phyloP scores from a whole-genome alignment of 2,888 invertebrate species.

The Cataglyphis rosenhaueri region DNA sequence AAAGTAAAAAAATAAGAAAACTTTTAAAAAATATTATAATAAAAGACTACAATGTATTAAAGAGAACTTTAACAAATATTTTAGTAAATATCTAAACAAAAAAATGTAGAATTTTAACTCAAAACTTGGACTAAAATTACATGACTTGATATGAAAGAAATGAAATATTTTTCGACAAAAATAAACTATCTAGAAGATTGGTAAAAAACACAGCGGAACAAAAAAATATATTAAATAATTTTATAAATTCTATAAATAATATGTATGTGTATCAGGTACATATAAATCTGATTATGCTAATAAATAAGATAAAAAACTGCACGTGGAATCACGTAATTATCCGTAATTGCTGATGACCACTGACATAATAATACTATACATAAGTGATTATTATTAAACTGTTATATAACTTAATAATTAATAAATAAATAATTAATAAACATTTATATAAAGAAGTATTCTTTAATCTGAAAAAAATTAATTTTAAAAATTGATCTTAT shows the following conservation, averaged over 20 bases:
- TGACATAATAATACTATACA: no score
- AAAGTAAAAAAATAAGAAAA: not conserved
- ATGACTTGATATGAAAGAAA: not conserved
- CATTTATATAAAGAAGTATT: not conserved
- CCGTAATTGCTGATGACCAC: no score
- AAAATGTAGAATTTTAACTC: not conserved
- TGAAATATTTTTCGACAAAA: not conserved
- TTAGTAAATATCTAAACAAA: not conserved
- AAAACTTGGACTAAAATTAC: not conserved
- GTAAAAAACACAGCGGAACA: no score
- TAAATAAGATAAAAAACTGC: not conserved
- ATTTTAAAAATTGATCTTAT: not conserved
- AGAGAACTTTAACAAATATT: not conserved
- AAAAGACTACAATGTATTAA: no score
- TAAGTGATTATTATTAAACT: no score
- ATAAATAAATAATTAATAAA: not conserved
- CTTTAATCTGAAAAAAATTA: not conserved
- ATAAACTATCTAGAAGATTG: no score
- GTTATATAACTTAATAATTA: not conserved
- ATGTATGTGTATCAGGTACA: not conserved
- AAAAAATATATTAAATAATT: not conserved
- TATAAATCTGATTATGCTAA: not conserved
- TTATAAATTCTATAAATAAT: not conserved
- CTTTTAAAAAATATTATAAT: not conserved
- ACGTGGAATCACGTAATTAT: not conserved